Base-by-base conservation (phyloP, 2,888 invertebrate species). In the Salpingus planirostris region DNA sequence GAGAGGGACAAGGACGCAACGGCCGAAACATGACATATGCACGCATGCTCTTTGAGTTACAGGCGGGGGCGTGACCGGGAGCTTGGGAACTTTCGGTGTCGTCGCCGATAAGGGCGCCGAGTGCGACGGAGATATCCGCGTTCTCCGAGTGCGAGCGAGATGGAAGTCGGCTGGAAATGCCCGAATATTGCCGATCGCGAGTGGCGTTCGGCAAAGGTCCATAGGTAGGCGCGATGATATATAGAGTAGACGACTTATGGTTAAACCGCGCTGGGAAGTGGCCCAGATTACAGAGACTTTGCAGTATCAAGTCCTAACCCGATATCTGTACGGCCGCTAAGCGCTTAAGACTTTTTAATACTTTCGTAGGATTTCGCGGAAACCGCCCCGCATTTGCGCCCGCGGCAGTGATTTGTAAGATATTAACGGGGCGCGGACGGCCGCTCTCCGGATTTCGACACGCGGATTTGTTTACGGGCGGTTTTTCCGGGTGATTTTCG, bases 201-300 rank as follows among this genome's bases (percentile, higher is more conserved):
- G 46, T 47, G 49, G 49, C 54, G 44, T 52, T 53, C 50, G 48
- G 43, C 46, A 47, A 46, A 49, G 47, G 54, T 50, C 47, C 50
- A 50, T 40, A 49, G 47, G 42, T 46, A 49, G 46, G 47, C 54
- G 55, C 52, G 72, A 74, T 76, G 76, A 77, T 76, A 76, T 76
- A 77, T 77, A 75, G 76, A 76, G 75, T 74, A 71, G 72, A 70
- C 73, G 77, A 76, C 76, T 76, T 76, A 76, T 71, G 60, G 74
- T 76, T 76, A 76, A 77, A 77, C 76, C 76, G 76, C 73, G 76
- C 67, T 75, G 76, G 77, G 75, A 76, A 77, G 76, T 76, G 76
- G 76, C 72, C 75, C 74, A 76, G 76, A 77, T 76, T 77, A 77
- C 73, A 73, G 74, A 58, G 64, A 64, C 64, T 64, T 64, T 64